Base-by-base conservation (phyloP, 2,113 vertebrate species). In the Solenodon paradoxus region DNA sequence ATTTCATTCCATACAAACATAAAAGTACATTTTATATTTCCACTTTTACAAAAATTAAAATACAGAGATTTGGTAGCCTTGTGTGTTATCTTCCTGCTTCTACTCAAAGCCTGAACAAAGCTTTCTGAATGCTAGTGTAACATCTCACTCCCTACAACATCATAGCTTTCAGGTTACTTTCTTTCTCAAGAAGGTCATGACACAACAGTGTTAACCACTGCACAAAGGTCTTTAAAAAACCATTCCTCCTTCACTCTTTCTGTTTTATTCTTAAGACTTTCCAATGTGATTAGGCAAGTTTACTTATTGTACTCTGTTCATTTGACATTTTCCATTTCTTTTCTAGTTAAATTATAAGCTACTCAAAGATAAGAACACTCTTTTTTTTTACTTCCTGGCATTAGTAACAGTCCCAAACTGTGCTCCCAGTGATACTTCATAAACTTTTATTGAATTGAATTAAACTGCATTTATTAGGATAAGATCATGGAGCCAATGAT, bases 151-250 rank as follows among this genome's bases (percentile, higher is more conserved):
- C 55, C 42, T n/a, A 9, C 15, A 5, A 7, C 3, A 2, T 38
- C 12, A 47, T 0, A 2, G 32, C 42, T 20, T 9, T 5, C 26
- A 15, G 0, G 0, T 38, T 1, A 61, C 30, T 9, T 17, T 16
- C 35, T n/a, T 83, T 53, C 49, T 85, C 35, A 10, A 80, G 15
- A 75, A 81, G 32, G 8, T 17, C 17, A 4, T 11, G 63, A 7
- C 53, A 87, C 69, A 38, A 0, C 26, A 38, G 69, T 51, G 28
- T n/a, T 53, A 32, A 47, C 24, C 49, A 49, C 32, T 42, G 30
- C 7, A 1, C 24, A 30, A 64, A 79, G 26, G 49, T 66, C 55
- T 78, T 32, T 42, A 32, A 88, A 24, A 47, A 64, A 13, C 6
- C 19, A 8, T 35, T 72, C 38, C 9, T n/a, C 10, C 68, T 17